phyloP scores from a whole-genome alignment of 2,888 invertebrate species.

The Agonopterix alstromeriana region DNA sequence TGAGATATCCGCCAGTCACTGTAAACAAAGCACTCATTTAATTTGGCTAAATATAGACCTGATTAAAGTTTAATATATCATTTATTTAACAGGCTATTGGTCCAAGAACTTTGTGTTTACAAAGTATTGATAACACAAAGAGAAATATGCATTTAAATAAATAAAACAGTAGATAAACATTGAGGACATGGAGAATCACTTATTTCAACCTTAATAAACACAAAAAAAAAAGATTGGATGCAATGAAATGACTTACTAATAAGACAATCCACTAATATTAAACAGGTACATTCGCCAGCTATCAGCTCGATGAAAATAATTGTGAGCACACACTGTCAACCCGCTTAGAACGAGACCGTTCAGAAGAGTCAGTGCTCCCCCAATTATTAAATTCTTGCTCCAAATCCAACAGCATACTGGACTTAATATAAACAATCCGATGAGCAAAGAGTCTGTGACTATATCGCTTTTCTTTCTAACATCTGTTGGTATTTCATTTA shows the following conservation, averaged over 20 bases:
- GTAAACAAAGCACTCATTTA: constrained; percentile 25
- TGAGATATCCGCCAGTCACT: constrained; percentile 88
- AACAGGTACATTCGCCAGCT: constrained; percentile 89
- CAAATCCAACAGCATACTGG: constrained; percentile 47
- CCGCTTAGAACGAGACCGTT: constrained; percentile 39
- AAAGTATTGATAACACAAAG: too few relatives aligned
- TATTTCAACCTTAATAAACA: too few relatives aligned
- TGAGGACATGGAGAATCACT: too few relatives aligned
- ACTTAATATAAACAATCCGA: constrained; percentile 32
- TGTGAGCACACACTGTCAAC: constrained; percentile 81
- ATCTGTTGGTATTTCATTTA: constrained; percentile 69
- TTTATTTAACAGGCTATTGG: too few relatives aligned
- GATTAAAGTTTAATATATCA: too few relatives aligned
- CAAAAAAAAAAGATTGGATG: too few relatives aligned
- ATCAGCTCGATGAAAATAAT: constrained; percentile 87
- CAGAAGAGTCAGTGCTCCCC: constrained; percentile 31
- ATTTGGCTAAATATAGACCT: too few relatives aligned
- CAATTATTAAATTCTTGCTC: constrained; percentile 32
- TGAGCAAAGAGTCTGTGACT: constrained; percentile 40
- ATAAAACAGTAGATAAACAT: too few relatives aligned
- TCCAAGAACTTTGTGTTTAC: too few relatives aligned
- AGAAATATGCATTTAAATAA: too few relatives aligned
- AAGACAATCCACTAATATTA: constrained; percentile 81
- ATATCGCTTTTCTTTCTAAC: constrained; percentile 45
- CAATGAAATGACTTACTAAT: constrained; percentile 63